phyloP scores from a whole-genome alignment of 2,888 invertebrate genomes.

The Tetramorium bicarinatum region DNA sequence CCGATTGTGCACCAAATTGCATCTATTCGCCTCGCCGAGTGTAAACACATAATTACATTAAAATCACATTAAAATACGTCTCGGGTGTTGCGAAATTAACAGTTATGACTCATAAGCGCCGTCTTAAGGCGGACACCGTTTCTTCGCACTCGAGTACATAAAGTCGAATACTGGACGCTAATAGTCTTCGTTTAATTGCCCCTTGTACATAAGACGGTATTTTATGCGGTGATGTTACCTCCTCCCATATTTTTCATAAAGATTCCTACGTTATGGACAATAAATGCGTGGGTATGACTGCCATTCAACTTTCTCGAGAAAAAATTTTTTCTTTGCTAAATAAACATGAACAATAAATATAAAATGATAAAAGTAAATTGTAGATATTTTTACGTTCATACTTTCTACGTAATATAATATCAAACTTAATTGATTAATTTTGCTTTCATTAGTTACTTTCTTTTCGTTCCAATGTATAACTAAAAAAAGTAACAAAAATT shows the following conservation, averaged over 20 bases:
- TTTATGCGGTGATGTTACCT: conserved; percentile 22
- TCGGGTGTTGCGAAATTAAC: conserved; percentile 44
- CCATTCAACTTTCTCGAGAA: background rate
- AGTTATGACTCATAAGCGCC: conserved; percentile 40
- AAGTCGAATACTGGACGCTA: conserved; percentile 34
- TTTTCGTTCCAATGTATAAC: background rate
- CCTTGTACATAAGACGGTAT: conserved; percentile 18
- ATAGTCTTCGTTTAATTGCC: conserved; percentile 45
- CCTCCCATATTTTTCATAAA: background rate
- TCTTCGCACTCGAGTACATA: conserved; percentile 34
- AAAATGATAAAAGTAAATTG: background rate
- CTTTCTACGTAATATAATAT: background rate
- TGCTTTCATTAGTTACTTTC: background rate
- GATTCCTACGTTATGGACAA: background rate
- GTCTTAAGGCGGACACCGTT: conserved; percentile 25
- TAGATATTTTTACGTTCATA: background rate
- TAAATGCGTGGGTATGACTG: background rate
- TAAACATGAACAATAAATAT: background rate
- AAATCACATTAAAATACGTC: conserved; percentile 50
- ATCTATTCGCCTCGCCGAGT: conserved; percentile 43
- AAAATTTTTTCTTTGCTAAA: conserved; percentile 12
- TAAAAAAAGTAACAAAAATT: background rate
- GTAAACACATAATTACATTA: conserved; percentile 55
- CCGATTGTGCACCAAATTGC: conserved; percentile 49
- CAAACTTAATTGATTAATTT: background rate